phyloP scores from a whole-genome alignment of 2,797 vertebrate species.

The Dallia pectoralis region DNA sequence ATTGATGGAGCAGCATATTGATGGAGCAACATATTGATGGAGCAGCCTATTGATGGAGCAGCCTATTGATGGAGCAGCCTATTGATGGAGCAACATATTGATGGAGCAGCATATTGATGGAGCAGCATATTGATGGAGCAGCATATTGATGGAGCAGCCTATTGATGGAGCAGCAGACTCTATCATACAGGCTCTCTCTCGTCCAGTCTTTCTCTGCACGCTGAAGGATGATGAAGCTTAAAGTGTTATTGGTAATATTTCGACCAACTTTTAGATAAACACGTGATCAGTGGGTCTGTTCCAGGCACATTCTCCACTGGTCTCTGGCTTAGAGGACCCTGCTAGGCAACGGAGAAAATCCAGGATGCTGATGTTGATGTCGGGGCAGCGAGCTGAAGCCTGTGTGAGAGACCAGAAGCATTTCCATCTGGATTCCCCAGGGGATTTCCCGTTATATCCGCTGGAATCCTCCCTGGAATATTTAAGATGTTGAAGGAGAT shows the following conservation, averaged over 20 bases:
- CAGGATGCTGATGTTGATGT: background rate
- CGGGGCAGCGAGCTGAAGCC: background rate
- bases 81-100: background rate
- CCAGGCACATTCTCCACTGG: background rate
- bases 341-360: background rate
- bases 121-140: background rate
- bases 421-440: slow-evolving; percentile 11
- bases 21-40: background rate
- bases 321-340: background rate
- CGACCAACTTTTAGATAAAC: background rate
- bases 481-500: background rate
- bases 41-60: background rate
- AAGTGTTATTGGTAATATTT: slow-evolving; percentile 4
- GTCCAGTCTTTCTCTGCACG: background rate
- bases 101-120: background rate
- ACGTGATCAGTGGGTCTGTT: background rate
- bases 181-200: background rate
- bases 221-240: background rate
- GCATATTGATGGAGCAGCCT: background rate
- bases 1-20: background rate
- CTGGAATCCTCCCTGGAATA: background rate
- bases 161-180: background rate
- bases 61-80: background rate
- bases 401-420: background rate
- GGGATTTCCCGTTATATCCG: slow-evolving; percentile 6